Base-by-base conservation (phyloP, 1,140 invertebrate species). In the Matsumurasca onukii region DNA sequence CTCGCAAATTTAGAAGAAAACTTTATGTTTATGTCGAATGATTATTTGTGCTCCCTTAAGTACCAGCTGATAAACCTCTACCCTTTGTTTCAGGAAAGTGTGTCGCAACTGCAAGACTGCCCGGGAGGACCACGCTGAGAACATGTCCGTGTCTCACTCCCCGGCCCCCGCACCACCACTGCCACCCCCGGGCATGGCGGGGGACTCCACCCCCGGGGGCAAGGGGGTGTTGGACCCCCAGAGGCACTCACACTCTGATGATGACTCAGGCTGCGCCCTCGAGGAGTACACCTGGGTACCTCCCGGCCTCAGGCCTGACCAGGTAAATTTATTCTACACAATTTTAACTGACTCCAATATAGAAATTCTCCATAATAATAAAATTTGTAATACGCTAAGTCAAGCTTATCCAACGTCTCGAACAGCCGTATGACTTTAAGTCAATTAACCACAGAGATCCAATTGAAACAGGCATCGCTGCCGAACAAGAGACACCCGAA, bases 271-370 rank as follows among this genome's bases (percentile, higher is more conserved):
- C 9, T 98, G 96, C 78, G 95, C 95, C 3, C 83, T 98, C 55
- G 96, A 98, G 77, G 97, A 99, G 78, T 99, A 98, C 81, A 96
- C 95, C 0, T 99, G 97, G 97, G 94, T 98, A 55, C 97, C 97
- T 45, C 93, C 94, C 2, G 95, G 95, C 69, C 84, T 98, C 2
- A 88, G 95, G 80, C 95, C 96, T 13, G 95, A 98, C 82, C 95
- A 97, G 89, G 96, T 98, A 80, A 83, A 78, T 72, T 31, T n/a
- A n/a, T n/a, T n/a, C n/a, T n/a, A n/a, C n/a, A n/a, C 5, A 31
- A 9, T 5, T 25, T 31, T 20, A 20, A 51, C 1, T 1, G 25
- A 51, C 20, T 1, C 20, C 1, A n/a, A 24, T 51, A 1, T 51
- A 1, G 49, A 22, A 51, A 22, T 5, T 5, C 49, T 1, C 49